Evolutionary conservation across 2,797 vertebrate species (phyloP), one percentile per base, ranked within the genome.

Genomic region (Chrysolophus pictus): DNA sequence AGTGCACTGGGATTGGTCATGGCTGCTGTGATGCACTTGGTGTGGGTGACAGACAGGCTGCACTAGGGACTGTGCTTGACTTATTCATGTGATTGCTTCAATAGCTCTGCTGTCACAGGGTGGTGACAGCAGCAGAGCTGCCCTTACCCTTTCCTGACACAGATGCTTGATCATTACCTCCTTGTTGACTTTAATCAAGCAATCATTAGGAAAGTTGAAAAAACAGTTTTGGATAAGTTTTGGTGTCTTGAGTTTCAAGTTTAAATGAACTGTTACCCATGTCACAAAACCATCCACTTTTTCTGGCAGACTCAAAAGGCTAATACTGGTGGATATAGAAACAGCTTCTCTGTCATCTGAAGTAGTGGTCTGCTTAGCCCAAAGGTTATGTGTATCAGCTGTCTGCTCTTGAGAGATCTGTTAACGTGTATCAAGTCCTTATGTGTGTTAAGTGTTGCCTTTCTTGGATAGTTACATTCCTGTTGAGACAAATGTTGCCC

Each of bases 221-320:
- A 75, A 67, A 59, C 63, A 78, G 29, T 75, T 87, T 29, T 71
- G 68, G 62, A 72, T 67, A 67, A 3, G 6, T 64, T 77, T 81
- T 71, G 68, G 62, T 33, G 56, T 55, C 72, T 77, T 46, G 69
- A 68, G 62, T 86, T 95, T 94, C 69, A 72, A 29, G 46, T 86
- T 51, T 60, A n/a, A 67, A n/a, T 70, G 68, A 78, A n/a, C 51
- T 86, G 73, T 76, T 88, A 58, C 6, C 29, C 29, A 5, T 81
- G 70, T 82, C 89, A 71, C 76, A 76, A 88, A 89, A 37, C 10
- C 47, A 78, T n/a, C 9, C 44, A 42, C 47, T 73, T 73, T 81
- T 80, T 90, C 46, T 71, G 14, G 65, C 44, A 19, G 29, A 76
- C 63, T 94, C 73, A 33, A 26, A 92, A 84, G 72, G 17, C 37